phyloP scores from a whole-genome alignment of 1,140 invertebrate species.

The Mizuhopecten yessoensis region DNA sequence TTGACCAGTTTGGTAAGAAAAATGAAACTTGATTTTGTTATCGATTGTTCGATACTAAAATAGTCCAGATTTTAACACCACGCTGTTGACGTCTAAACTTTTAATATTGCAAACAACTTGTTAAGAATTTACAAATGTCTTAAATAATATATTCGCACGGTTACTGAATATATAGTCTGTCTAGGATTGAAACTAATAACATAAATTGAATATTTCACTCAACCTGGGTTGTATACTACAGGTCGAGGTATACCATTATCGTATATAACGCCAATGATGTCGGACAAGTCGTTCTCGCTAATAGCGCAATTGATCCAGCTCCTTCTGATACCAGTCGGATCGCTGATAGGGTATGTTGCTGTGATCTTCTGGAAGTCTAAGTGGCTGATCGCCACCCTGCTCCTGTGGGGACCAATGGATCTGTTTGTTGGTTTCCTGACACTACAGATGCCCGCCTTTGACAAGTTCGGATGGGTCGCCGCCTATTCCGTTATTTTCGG shows the following conservation, averaged over 20 bases:
- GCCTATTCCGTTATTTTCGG: not conserved
- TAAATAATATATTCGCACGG: too few species aligned
- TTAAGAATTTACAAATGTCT: not conserved
- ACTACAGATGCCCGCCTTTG: not conserved
- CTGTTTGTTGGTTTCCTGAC: not conserved
- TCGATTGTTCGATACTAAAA: too few species aligned
- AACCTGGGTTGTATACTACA: not conserved
- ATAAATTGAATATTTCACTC: too few species aligned
- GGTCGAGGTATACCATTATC: not conserved
- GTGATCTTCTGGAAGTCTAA: not conserved
- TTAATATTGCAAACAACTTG: not conserved
- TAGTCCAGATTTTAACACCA: too few species aligned
- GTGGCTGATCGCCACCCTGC: not conserved
- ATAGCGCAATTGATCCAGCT: not conserved
- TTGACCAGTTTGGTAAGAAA: slow-evolving; percentile 22
- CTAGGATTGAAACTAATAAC: too few species aligned
- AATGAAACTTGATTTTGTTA: too few species aligned
- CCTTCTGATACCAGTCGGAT: not conserved
- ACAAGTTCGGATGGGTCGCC: slow-evolving; percentile 4
- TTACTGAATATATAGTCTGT: too few species aligned
- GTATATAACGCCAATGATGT: not conserved
- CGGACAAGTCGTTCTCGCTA: not conserved
- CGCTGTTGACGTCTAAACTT: too few species aligned
- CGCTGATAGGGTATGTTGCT: not conserved
- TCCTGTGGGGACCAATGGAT: not conserved